Base-by-base conservation (phyloP, 64 coral and sea anemone genomes). In the Porites australiensis region DNA sequence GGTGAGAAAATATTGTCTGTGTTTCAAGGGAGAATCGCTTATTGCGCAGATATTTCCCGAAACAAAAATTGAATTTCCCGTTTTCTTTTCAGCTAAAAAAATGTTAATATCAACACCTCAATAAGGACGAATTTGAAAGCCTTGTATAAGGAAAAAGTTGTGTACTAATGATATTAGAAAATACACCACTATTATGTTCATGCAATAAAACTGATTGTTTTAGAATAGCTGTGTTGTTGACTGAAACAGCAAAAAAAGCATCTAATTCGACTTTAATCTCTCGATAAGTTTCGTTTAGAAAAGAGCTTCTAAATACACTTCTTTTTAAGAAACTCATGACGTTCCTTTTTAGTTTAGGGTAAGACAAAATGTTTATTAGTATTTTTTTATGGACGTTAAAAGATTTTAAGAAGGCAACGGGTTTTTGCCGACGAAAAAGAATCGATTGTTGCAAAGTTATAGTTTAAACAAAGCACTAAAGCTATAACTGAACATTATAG, bases 181-280 rank as follows among this genome's bases (percentile, higher is more conserved):
- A 69, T 50, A 18, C 79, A 10, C 14, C 18, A 19, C 81, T 19
- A 68, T 76, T 76, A 76, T 84, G 69, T 84, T 68, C 81, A 50
- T 21, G 81, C 81, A 84, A 70, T 84, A 84, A 84, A 84, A 84
- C 51, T 84, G 81, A 84, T 84, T 84, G 81, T 84, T 84, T 84
- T 69, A 6, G 45, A 84, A 84, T 53, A 10, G 37, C 45, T 4
- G 45, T 50, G 45, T 66, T 84, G 81, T 84, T 84, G 62, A 84
- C 44, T 65, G 9, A 69, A 84, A 7, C 81, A 64, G 18, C 8
- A 44, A 12, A 9, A 81, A 81, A 60, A 62, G 61, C 78, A 81
- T 15, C 69, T 84, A 84, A 84, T 63, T 46, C n/a, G 67, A 69
- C 46, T 68, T 50, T 50, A 69, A 68, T 84, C 18, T 84, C 63